phyloP scores from a whole-genome alignment of 2,797 vertebrate genomes.

The Danio jaintianensis region DNA sequence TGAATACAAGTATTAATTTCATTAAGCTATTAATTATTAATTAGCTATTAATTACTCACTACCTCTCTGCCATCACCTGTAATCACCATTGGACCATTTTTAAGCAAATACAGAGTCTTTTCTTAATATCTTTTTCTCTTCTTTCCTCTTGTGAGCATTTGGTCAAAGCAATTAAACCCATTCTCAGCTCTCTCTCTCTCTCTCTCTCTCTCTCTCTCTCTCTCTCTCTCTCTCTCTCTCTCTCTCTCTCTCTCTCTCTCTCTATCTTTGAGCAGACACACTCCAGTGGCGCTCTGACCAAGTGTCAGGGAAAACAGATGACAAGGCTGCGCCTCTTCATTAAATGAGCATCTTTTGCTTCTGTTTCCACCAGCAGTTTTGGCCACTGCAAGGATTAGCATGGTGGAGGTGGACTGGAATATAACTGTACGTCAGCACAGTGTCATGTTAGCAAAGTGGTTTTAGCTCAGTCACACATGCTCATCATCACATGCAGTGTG shows the following conservation, averaged over 20 bases:
- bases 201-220: neutral
- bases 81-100: neutral
- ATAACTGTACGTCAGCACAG: slow-evolving; percentile 1
- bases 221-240: neutral
- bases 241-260: slow-evolving; percentile 7
- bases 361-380: slow-evolving; percentile 30
- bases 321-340: slow-evolving; percentile 38
- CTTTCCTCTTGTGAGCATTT: slow-evolving; percentile 6
- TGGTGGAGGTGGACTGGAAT: neutral
- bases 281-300: neutral
- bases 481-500: neutral
- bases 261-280: neutral
- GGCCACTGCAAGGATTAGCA: slow-evolving; percentile 7
- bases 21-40: no score
- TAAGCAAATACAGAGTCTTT: neutral
- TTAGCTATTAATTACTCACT: no score
- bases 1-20: no score
- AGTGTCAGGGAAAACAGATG: slow-evolving; percentile 61
- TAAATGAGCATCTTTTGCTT: slow-evolving; percentile 63
- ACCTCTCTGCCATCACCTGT: no score
- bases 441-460: slow-evolving; percentile 52
- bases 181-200: slow-evolving; percentile 10
- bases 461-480: slow-evolving; percentile 18
- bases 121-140: neutral
- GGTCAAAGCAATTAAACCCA: slow-evolving; percentile 30